Evolutionary conservation across 2,797 vertebrate genomes (phyloP), one percentile per base, ranked within the genome.

Genomic region (Muscicapa striata): DNA sequence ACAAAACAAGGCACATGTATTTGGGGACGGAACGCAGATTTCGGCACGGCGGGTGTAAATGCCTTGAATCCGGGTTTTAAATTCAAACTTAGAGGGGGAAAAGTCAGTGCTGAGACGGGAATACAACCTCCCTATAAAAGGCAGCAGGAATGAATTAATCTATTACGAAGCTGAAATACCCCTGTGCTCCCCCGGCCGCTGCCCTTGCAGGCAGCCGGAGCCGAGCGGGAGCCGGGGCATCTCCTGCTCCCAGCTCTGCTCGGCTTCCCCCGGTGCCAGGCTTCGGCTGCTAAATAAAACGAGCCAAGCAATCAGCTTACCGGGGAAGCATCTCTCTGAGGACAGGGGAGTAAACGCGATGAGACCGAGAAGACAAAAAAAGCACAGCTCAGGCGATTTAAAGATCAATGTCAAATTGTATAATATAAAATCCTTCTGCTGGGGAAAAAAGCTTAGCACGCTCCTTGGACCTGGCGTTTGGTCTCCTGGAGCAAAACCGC

Each of bases 361-460:
- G 77, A 94, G 95, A 94, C 59, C 83, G 61, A 68, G 87, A 87
- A 69, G 93, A 92, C 94, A 88, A 92, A 93, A 96, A 95, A 97
- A 97, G 94, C 96, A 95, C 96, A 97, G 97, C 94, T 97, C 97
- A 95, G 96, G 89, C 83, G 96, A 97, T 96, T 98, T 97, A 98
- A 97, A 98, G 97, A 97, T 97, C 97, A 97, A 77, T 85, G 93
- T 97, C 97, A 98, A 97, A 97, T 93, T 96, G 96, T 97, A 95
- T 96, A 97, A 97, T 94, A 95, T 91, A 70, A 96, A 97, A 96
- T 94, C 95, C 89, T 90, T 97, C 97, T 87, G 93, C 89, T 68
- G 83, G 84, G 82, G 74, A 30, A 66, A 66, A 93, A 97, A 92
- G 91, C 95, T 97, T 97, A 96, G 81, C 89, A 2, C 51, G 86